Percentiles rank a stretch among this genome's conserved stretches.
phyloP scores from a whole-genome alignment of 1,140 invertebrate species.

The Belonocnema kinseyi region DNA sequence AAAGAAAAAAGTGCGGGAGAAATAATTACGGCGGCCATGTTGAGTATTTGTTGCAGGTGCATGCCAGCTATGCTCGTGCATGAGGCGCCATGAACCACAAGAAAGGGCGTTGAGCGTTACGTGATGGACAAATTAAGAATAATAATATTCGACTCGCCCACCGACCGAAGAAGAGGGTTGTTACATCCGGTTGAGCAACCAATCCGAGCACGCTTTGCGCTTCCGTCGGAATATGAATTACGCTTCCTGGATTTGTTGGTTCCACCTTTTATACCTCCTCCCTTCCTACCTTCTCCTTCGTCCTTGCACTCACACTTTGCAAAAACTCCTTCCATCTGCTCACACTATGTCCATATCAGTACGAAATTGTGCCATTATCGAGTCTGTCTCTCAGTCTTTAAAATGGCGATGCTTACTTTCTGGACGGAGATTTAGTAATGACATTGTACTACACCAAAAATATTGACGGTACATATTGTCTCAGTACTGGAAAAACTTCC shows the following conservation, averaged over 20 bases:
- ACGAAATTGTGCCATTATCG: not conserved
- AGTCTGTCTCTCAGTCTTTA: not conserved
- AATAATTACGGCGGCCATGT: conserved; percentile 12
- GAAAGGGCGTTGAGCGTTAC: conserved; percentile 14
- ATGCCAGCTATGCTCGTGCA: not conserved
- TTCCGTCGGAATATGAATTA: conserved; percentile 12
- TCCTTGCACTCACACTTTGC: not conserved
- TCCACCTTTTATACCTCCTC: not conserved
- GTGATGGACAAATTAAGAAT: conserved; percentile 22
- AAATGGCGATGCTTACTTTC: not conserved
- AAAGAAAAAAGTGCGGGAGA: conserved; percentile 1
- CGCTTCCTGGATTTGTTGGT: conserved; percentile 1
- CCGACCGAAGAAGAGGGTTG: not conserved
- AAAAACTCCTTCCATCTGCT: not conserved
- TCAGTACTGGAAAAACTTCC: too few species aligned
- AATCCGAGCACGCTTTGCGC: not conserved
- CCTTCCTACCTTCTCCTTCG: not conserved
- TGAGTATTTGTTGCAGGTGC: conserved; percentile 16
- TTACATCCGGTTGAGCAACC: not conserved
- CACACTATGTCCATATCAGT: not conserved
- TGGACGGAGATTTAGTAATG: too few species aligned
- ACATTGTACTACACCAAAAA: too few species aligned
- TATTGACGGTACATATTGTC: too few species aligned
- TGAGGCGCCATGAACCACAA: not conserved
- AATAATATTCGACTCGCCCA: conserved; percentile 24